Evolutionary conservation across 2,113 vertebrate genomes (phyloP), one percentile per base, ranked within the genome.

Genomic region (Elephas maximus): DNA sequence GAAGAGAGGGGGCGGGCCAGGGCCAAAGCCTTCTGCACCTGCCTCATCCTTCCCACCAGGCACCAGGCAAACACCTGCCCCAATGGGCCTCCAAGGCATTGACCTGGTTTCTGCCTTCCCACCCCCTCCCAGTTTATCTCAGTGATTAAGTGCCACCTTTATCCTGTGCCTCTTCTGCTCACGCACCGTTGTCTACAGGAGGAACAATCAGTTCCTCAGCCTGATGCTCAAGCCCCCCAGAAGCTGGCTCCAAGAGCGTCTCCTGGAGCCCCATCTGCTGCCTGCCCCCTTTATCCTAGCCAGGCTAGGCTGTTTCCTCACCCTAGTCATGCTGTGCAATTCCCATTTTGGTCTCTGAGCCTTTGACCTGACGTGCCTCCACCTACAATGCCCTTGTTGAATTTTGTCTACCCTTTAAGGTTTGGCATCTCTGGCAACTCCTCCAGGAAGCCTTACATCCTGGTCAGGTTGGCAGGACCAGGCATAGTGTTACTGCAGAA

Each of bases 1-100:
- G 5, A 41, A 63, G 37, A 65, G 73, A 87, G 65, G 60, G 67
- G 90, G 69, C 1, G 1, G 69, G 86, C 74, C 57, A 17, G 80
- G 74, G 93, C 84, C 69, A 87, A 78, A 96, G 84, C 94, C 76
- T 94, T 89, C 41, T 28, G 93, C 95, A 95, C 94, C 94, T 95
- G 93, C 92, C 77, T 95, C 62, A 73, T 90, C 94, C n/a, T 85
- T 67, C 94, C 95, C 96, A 71, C 84, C 88, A 96, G 97, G 92
- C 84, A 51, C 78, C 80, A 94, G 96, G 88, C 96, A 88, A 91
- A 82, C 96, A 97, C 92, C 95, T 97, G 96, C 67, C 23, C 86
- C 69, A 48, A 1, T 37, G 65, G 86, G 51, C 63, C 84, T 84
- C 92, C 69, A 73, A 93, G 86, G 57, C 89, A 51, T 15, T 41